These are phyloP conservation scores for Pammene fasciana DNA, from an alignment of 2,888 invertebrate species.

Conservation along the genomic window DNA sequence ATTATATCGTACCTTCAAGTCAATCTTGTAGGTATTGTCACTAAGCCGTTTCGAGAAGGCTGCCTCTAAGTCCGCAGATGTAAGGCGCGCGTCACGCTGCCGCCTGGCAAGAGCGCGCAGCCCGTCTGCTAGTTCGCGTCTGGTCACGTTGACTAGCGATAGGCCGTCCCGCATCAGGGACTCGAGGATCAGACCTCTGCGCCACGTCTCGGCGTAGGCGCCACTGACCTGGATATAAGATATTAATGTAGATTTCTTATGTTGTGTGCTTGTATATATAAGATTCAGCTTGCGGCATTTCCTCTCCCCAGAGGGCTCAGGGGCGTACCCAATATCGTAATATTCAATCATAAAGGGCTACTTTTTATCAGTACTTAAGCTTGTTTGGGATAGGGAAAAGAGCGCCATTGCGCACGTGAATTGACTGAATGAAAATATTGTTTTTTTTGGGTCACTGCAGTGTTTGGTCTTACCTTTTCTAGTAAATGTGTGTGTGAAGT, in stretches of 20 bases:
- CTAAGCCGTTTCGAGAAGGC: constrained; percentile 65
- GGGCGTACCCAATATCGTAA: no score
- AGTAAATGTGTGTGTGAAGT: constrained; percentile 67
- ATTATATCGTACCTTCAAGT: constrained; percentile 63
- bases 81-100: constrained; percentile 69
- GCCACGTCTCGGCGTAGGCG: constrained; percentile 85
- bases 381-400: no score
- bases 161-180: constrained; percentile 78
- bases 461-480: constrained; percentile 66
- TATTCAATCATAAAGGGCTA: no score
- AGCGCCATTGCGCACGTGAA: no score
- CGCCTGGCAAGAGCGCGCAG: constrained; percentile 70
- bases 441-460: no score
- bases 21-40: constrained; percentile 72
- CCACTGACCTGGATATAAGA: constrained; percentile 79
- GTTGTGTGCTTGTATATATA: background rate
- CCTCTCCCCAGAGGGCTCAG: no score
- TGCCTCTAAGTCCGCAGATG: constrained; percentile 68
- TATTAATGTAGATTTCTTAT: no score
- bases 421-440: no score
- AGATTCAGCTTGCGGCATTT: no score
- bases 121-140: constrained; percentile 81
- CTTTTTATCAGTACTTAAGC: no score
- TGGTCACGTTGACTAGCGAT: constrained; percentile 78
- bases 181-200: constrained; percentile 76